Evolutionary conservation across 2,797 vertebrate genomes (phyloP), one percentile per base, ranked within the genome.

Genomic region (Sebastes variabilis): DNA sequence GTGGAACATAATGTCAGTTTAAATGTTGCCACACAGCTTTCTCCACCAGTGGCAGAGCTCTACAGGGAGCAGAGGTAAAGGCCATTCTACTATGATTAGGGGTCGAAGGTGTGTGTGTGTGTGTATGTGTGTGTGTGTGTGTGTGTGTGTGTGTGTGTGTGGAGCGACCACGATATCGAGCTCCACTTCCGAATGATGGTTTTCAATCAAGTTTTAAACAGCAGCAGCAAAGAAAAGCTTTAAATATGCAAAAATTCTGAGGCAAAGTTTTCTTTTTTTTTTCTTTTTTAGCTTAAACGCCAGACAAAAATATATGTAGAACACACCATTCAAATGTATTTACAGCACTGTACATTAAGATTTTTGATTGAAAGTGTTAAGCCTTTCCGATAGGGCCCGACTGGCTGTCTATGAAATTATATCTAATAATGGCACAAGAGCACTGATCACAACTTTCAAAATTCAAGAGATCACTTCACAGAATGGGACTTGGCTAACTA

Each of bases 281-380:
- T 87, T 91, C 82, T 52, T 30, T n/a, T 32, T 56, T 75, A 89
- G 90, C 84, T 89, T 88, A 86, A 52, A 52, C 92, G 91, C 91
- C 93, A 79, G 92, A 94, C 94, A 92, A 93, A 94, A 93, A 93
- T 95, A 95, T 94, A 94, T 94, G 88, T 93, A 95, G 90, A 94
- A 91, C 93, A 96, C 94, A 94, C 94, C 93, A 94, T 94, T 95
- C 91, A 96, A 95, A 95, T 89, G 92, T 96, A 96, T 96, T 96
- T 96, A 96, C 96, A 96, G 91, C 87, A 88, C 94, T 96, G 94
- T 96, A 96, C 95, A 96, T 92, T 94, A 94, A 95, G 91, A 94
- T 87, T 91, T 52, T 86, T 89, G 92, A 93, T 93, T 93, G 88
- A 87, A 92, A 86, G 82, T 56, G 72, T 87, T 83, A 86, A 52